Evolutionary conservation across 2,113 vertebrate species (phyloP).

Genomic region (Penelope pileata): DNA sequence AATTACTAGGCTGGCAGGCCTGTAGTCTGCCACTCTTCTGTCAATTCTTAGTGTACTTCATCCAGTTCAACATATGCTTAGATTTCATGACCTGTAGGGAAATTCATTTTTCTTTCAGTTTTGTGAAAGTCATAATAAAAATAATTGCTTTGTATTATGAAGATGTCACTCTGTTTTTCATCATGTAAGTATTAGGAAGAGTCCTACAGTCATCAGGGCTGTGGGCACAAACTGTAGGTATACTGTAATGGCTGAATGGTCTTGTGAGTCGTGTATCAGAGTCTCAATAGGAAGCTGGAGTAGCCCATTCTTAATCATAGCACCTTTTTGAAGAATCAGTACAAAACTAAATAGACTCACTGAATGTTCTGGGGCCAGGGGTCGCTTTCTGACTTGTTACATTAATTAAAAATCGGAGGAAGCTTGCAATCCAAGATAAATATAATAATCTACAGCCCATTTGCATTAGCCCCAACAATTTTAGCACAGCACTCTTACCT

Average conservation of each 20-base stretch:
- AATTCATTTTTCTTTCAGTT: background rate
- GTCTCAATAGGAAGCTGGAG: background rate
- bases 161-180: fast-evolving
- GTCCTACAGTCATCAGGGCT: background rate
- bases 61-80: background rate
- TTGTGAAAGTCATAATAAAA: no score
- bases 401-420: background rate
- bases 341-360: background rate
- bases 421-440: background rate
- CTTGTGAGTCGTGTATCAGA: fast-evolving
- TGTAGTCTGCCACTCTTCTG: fast-evolving
- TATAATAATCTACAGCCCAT: background rate
- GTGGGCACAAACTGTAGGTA: background rate
- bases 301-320: background rate
- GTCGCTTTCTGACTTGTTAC: background rate
- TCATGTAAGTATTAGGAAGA: background rate
- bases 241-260: background rate
- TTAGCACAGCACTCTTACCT: background rate
- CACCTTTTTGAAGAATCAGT: background rate
- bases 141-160: background rate
- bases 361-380: background rate
- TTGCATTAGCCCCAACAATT: background rate
- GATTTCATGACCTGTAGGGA: background rate
- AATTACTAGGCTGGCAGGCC: background rate
- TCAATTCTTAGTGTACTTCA: background rate